Evolutionary conservation across 2,888 invertebrate genomes (phyloP).

Genomic region (Drosophila prostipennis): DNA sequence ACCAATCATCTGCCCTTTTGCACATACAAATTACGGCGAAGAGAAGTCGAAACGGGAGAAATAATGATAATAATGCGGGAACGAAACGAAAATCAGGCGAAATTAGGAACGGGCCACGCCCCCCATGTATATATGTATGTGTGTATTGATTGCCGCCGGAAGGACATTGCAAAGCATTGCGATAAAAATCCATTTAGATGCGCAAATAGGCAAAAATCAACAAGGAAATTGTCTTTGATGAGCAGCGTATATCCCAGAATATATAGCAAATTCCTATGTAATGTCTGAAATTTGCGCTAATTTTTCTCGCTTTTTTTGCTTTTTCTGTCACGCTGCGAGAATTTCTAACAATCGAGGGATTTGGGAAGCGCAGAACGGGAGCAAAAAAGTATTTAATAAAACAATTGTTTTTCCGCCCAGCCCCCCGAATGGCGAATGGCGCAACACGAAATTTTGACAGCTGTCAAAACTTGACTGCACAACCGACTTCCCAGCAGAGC

Average conservation of each 20-base stretch:
- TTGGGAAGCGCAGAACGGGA: neutral
- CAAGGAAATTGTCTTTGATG: conserved; percentile 79
- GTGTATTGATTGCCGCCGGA: conserved; percentile 68
- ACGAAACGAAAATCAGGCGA: conserved; percentile 64
- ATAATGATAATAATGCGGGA: conserved; percentile 32
- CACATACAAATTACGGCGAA: conserved; percentile 8
- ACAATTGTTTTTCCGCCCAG: conserved; percentile 25
- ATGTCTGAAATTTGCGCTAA: conserved; percentile 55
- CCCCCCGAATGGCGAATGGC: neutral
- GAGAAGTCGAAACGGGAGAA: conserved; percentile 20
- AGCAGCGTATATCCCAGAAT: conserved; percentile 16
- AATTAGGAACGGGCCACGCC: conserved; percentile 50
- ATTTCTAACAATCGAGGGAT: conserved; percentile 6
- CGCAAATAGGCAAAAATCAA: conserved; percentile 80
- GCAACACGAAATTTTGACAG: conserved; percentile 55
- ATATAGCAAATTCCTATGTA: conserved; percentile 9
- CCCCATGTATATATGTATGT: neutral
- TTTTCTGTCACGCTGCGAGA: conserved; percentile 21
- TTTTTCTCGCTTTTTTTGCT: conserved; percentile 28
- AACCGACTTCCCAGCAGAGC: conserved; percentile 25
- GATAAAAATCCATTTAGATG: conserved; percentile 80
- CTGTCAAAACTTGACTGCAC: conserved; percentile 62
- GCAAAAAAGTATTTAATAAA: conserved; percentile 33
- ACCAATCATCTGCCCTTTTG: conserved; percentile 60
- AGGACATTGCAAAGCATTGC: conserved; percentile 79